Evolutionary conservation across 2,797 vertebrate genomes (phyloP).

Genomic region (Thunnus albacares): DNA sequence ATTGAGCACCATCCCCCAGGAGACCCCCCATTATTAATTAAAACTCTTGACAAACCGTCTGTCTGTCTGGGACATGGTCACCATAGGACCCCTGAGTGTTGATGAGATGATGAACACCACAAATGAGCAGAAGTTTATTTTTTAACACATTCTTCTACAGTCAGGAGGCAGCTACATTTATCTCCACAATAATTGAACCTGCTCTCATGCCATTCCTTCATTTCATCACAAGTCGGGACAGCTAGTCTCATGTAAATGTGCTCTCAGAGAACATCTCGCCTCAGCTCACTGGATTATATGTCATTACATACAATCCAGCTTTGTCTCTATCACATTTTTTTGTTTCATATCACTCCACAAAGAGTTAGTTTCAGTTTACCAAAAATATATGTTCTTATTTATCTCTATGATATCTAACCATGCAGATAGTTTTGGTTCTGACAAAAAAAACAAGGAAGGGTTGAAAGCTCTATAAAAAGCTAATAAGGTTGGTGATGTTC

Average conservation of each 20-base stretch:
- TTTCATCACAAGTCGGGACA: slow-evolving; percentile 65
- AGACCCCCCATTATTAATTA: slow-evolving; percentile 89
- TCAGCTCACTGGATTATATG: slow-evolving; percentile 15
- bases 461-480: no score
- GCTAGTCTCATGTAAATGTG: slow-evolving; percentile 61
- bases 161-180: slow-evolving; percentile 70
- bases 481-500: neutral
- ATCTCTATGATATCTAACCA: neutral
- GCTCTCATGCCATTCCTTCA: slow-evolving; percentile 43
- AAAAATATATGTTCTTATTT: neutral
- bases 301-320: slow-evolving; percentile 13
- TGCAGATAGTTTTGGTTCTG: neutral
- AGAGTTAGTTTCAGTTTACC: slow-evolving; percentile 2
- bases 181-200: slow-evolving; percentile 72
- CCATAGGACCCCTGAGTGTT: slow-evolving; percentile 66
- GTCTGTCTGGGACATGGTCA: slow-evolving; percentile 80
- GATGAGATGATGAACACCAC: slow-evolving; percentile 76
- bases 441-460: neutral
- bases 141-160: slow-evolving; percentile 52
- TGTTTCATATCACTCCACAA: neutral
- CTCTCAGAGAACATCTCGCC: slow-evolving; percentile 35
- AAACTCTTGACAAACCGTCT: slow-evolving; percentile 91
- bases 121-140: slow-evolving; percentile 72
- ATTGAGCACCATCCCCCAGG: slow-evolving; percentile 78
- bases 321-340: neutral